Base-by-base conservation (phyloP, 2,888 invertebrate species). In the Timema podura region DNA sequence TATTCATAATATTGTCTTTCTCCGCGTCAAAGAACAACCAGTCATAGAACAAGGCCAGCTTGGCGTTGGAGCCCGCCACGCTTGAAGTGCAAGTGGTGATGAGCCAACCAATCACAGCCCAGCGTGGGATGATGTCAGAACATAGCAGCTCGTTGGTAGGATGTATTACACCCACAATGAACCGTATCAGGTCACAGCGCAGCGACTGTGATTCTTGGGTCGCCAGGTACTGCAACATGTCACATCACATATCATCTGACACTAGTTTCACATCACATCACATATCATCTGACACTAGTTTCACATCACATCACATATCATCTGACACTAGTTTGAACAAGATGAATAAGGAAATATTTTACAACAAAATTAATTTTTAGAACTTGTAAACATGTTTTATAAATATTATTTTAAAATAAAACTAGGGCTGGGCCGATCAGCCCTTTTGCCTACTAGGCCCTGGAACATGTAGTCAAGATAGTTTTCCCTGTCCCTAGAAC, bases 101-200 rank as follows among this genome's bases (percentile, higher is more conserved):
- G 9, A 96, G 86, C 96, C 96, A 96, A 70, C 95, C 95, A 78
- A 96, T 95, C 64, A 96, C 93, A 74, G 95, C 95, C 96, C 96
- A 96, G 76, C 96, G 86, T 75, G 96, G 96, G 81, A 95, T 95
- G 80, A 96, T 92, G 79, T 96, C 95, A n/a, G 95, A 95, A 82
- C 94, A 93, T 68, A 96, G 84, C 66, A 95, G 85, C 82, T 96
- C 95, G 82, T 96, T 96, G 51, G 95, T 91, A 65, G 96, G 96
- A 83, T 96, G 96, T 80, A 96, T 95, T 5, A 95, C 94, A 72
- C 94, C 93, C 76, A 96, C 95, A 76, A 96, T 94, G 80, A 94
- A 96, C 65, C 96, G 86, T 78, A 96, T 96, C 82, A 96, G 89
- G 83, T 96, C 96, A 83, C 95, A 94, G 76, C 96, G 85, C 68